Evolutionary conservation across 1,140 invertebrate species (phyloP), one percentile per base, ranked within the genome.

Genomic region (Caerostris darwini): DNA sequence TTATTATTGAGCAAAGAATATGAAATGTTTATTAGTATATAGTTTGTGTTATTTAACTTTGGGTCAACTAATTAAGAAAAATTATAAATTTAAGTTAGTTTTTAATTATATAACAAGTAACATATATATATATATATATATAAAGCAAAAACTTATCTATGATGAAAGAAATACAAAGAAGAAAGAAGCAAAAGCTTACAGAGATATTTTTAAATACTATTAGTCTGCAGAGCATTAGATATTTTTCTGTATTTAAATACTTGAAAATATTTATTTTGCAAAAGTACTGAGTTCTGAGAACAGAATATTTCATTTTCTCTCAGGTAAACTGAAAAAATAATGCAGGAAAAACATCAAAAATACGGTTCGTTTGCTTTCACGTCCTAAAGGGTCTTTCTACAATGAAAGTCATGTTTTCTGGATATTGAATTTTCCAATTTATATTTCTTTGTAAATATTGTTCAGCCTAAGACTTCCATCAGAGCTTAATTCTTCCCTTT

Each of bases 351-450:
- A 54, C 12, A 54, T 12, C 4, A 82, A 57, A 83, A 19, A n/a
- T 6, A 5, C 34, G n/a, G 10, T 81, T 19, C 8, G 7, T 50
- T 77, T 77, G 7, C 19, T 50, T 10, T 8, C 0, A 53, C 10
- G 50, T 8, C 34, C 34, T 10, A 19, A 77, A 77, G 61, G 17
- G 34, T 50, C 34, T 10, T 53, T 50, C 19, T 34, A 50, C 34
- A 77, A 50, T 34, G 19, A 83, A 83, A 83, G 81, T 57, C 54
- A 83, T 56, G 6, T 57, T 57, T 57, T 56, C 54, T 3, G 6
- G 81, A 83, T 83, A 83, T 83, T 83, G 56, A 83, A 83, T 83
- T 83, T 83, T 83, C 81, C 81, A 83, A 83, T 83, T 56, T 83
- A 83, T 83, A 83, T 83, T 83, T 83, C 54, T 34, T n/a, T 58